phyloP scores from a whole-genome alignment of 2,797 vertebrate species.

The Muscicapa striata region DNA sequence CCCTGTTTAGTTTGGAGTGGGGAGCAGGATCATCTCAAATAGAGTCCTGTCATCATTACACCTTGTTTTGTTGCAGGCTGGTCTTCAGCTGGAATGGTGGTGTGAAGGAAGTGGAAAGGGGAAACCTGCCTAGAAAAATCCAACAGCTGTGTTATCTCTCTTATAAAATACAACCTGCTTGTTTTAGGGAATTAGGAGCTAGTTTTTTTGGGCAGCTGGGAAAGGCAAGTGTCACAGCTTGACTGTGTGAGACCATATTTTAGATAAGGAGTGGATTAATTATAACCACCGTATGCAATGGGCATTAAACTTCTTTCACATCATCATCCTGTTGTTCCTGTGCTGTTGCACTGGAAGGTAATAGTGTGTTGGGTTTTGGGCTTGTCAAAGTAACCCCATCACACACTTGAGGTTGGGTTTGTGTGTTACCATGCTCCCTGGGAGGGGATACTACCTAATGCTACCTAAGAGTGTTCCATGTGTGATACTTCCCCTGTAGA shows the following conservation, averaged over 20 bases:
- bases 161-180: neutral
- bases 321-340: neutral
- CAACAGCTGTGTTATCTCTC: neutral
- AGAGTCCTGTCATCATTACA: neutral
- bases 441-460: neutral
- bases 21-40: neutral
- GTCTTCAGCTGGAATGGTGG: neutral
- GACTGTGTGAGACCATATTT: neutral
- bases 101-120: neutral
- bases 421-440: rapidly evolving
- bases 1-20: neutral
- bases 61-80: neutral
- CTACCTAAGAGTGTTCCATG: neutral
- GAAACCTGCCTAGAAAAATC: neutral
- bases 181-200: neutral
- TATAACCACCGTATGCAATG: neutral
- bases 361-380: neutral
- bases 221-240: neutral
- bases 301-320: neutral
- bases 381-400: neutral
- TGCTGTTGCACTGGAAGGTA: neutral
- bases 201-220: neutral
- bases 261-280: neutral
- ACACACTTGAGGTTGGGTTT: neutral
- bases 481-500: neutral